phyloP scores from a whole-genome alignment of 2,113 vertebrate genomes.

The Sylvia atricapilla region DNA sequence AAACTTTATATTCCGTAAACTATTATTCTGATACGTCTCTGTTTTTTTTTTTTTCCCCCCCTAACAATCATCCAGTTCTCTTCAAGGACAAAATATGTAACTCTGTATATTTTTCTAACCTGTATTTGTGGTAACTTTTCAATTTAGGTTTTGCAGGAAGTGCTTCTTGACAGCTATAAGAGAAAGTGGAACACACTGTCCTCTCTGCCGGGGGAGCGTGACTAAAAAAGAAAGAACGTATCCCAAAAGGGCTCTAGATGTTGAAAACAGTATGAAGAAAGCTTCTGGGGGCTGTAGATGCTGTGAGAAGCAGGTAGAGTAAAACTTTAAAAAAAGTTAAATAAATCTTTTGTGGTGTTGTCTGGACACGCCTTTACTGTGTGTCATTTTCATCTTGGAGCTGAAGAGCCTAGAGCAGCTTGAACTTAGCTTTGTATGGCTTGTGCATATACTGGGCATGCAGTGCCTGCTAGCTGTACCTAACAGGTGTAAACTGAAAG shows the following conservation, averaged over 20 bases:
- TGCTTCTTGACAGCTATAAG: slow-evolving; percentile 81
- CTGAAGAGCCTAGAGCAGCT: neutral
- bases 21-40: neutral
- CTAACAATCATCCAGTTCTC: neutral
- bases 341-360: neutral
- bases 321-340: slow-evolving; percentile 25
- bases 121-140: slow-evolving; percentile 59
- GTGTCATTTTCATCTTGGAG: neutral
- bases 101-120: neutral
- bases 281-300: slow-evolving; percentile 75
- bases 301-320: slow-evolving; percentile 81
- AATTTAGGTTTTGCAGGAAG: slow-evolving; percentile 81
- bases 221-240: slow-evolving; percentile 74
- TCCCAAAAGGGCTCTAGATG: slow-evolving; percentile 77
- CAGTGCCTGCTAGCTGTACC: neutral
- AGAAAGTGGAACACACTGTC: slow-evolving; percentile 79
- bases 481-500: neutral
- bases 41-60: neutral
- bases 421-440: neutral
- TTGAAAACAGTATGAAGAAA: slow-evolving; percentile 79
- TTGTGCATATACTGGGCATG: neutral
- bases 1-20: neutral
- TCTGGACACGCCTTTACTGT: neutral
- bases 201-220: slow-evolving; percentile 78
- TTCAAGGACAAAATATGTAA: neutral